phyloP scores from a whole-genome alignment of 2,888 invertebrate species.

The Caenorhabditis sp. region DNA sequence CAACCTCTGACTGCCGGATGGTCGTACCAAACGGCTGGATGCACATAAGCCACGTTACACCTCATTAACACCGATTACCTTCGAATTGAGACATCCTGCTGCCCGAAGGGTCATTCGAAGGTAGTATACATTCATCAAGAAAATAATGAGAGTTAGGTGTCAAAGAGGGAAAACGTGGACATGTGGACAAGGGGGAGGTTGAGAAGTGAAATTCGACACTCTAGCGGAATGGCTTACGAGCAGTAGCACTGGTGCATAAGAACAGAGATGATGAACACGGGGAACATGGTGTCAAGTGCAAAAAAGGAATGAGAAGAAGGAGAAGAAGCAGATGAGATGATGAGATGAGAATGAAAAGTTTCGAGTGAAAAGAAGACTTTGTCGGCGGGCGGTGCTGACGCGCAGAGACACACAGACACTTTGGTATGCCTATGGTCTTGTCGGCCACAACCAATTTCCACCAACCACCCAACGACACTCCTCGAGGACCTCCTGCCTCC shows the following conservation, averaged over 20 bases:
- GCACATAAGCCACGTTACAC: slow-evolving; percentile 38
- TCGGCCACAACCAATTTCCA: slow-evolving; percentile 35
- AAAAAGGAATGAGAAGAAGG: slow-evolving; percentile 15
- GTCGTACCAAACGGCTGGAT: neutral
- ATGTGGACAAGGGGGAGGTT: slow-evolving; percentile 15
- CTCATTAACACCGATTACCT: slow-evolving; percentile 42
- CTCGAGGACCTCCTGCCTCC: slow-evolving; percentile 6
- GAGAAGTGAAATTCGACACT: slow-evolving; percentile 31
- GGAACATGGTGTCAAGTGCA: slow-evolving; percentile 30
- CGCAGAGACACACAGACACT: slow-evolving; percentile 18
- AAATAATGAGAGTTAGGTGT: slow-evolving; percentile 44
- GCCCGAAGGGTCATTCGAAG: slow-evolving; percentile 32
- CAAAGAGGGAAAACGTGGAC: slow-evolving; percentile 37
- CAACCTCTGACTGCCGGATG: neutral
- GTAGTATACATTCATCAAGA: slow-evolving; percentile 30
- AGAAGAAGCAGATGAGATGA: slow-evolving; percentile 9
- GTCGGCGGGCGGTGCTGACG: slow-evolving; percentile 29
- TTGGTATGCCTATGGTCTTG: slow-evolving; percentile 37
- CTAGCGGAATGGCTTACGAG: slow-evolving; percentile 33
- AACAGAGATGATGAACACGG: slow-evolving; percentile 22
- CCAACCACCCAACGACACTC: slow-evolving; percentile 12
- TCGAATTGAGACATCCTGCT: slow-evolving; percentile 32
- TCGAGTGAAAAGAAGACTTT: slow-evolving; percentile 44
- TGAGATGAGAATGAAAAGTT: slow-evolving; percentile 27
- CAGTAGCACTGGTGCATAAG: slow-evolving; percentile 14